These are phyloP conservation scores for Pachypanchax playfairii DNA, from an alignment of 2,113 vertebrate species.

Conservation along the genomic window DNA sequence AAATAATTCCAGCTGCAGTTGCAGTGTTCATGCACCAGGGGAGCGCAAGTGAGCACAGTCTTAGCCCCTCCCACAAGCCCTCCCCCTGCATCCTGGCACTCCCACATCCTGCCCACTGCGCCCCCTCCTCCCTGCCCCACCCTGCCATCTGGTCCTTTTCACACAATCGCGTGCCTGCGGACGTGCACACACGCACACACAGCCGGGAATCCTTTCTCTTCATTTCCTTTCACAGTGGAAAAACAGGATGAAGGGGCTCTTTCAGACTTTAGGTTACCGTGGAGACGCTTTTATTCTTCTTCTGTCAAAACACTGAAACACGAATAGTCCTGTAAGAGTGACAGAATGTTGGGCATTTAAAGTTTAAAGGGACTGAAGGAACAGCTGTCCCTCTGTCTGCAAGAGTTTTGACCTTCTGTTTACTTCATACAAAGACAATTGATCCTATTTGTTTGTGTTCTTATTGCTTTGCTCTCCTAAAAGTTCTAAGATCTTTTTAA, in stretches of 20 bases:
- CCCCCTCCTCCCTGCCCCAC: constrained; percentile 71
- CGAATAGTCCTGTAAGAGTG: constrained; percentile 38
- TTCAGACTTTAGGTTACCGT: constrained; percentile 76
- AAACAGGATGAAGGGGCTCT: constrained; percentile 83
- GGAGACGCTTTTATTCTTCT: constrained; percentile 75
- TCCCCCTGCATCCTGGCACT: constrained; percentile 67
- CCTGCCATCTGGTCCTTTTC: constrained; percentile 86
- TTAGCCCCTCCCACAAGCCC: constrained; percentile 70
- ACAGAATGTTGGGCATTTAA: constrained; percentile 78
- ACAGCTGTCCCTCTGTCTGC: constrained; percentile 73
- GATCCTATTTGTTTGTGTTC: constrained; percentile 7
- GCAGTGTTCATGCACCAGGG: constrained; percentile 83
- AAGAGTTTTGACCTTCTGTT: constrained; percentile 51
- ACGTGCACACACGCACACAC: constrained; percentile 35
- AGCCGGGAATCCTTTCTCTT: constrained; percentile 70
- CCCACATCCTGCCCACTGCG: constrained; percentile 72
- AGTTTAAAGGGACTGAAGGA: constrained; percentile 78
- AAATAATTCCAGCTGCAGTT: constrained; percentile 59
- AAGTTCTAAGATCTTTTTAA: too few species aligned
- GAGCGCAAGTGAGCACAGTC: constrained; percentile 89
- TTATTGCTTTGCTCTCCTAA: constrained; percentile 2
- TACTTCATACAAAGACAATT: constrained; percentile 57
- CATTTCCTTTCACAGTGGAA: constrained; percentile 79
- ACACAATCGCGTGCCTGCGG: constrained; percentile 40
- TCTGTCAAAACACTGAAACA: constrained; percentile 67